A percentile compares a stretch with the other conserved stretches of the same genome.
Conservation (phyloP, 2,888 invertebrate species). For the Atethmia centrago region DNA sequence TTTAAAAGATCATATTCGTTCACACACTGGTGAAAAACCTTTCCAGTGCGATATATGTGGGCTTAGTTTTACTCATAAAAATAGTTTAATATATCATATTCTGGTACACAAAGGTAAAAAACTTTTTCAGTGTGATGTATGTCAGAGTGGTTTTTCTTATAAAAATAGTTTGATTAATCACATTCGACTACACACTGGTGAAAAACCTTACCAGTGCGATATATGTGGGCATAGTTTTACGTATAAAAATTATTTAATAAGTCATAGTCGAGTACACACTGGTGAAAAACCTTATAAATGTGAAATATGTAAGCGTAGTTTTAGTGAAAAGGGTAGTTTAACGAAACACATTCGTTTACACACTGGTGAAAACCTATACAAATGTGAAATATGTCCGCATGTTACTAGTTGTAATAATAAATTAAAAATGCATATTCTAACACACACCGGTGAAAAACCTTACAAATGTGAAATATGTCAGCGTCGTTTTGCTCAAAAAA, state of each 20-base stretch:
- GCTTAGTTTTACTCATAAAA: neutral
- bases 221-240: neutral
- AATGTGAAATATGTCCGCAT: neutral
- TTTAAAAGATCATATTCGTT: neutral
- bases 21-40: slow-evolving; percentile 9
- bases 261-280: neutral
- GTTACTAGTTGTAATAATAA: neutral
- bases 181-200: neutral
- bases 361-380: neutral
- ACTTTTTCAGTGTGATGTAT: neutral
- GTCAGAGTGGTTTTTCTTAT: neutral
- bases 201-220: slow-evolving; percentile 5
- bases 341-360: neutral
- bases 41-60: slow-evolving; percentile 5
- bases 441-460: neutral
- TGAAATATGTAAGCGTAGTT: neutral
- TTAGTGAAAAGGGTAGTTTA: neutral
- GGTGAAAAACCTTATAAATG: neutral
- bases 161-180: neutral
- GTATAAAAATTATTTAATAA: neutral
- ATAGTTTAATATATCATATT: neutral
- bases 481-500: neutral
- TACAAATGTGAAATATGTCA: slow-evolving; percentile 7
- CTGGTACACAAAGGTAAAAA: neutral
- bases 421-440: neutral